phyloP scores from a whole-genome alignment of 92 coral and sea anemone genomes.

The Palythoa grandis region DNA sequence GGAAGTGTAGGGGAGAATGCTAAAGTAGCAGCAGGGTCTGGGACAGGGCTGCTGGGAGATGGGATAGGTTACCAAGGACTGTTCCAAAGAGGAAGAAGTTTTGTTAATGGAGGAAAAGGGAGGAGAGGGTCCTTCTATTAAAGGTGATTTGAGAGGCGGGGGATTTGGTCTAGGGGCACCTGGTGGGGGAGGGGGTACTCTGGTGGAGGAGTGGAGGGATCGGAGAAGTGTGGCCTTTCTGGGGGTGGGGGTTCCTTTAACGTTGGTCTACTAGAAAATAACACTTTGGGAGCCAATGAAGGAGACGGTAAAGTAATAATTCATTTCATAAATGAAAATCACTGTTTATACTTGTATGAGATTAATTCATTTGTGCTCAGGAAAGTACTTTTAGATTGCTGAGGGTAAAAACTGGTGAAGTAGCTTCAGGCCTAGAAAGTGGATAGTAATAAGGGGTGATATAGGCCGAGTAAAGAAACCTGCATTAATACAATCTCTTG shows the following conservation, averaged over 20 bases:
- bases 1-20: background rate
- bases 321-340: too few relatives aligned
- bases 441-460: too few relatives aligned
- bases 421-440: too few relatives aligned
- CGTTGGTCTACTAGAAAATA: conserved; percentile 27
- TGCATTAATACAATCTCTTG: too few relatives aligned
- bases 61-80: conserved; percentile 31
- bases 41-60: conserved; percentile 58
- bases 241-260: conserved; percentile 77
- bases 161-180: conserved; percentile 43
- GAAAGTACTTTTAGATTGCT: too few relatives aligned
- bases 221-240: conserved; percentile 40
- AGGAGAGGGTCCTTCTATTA: conserved; percentile 23
- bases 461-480: too few relatives aligned
- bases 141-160: conserved; percentile 73
- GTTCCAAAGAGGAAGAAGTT: conserved; percentile 26
- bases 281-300: conserved; percentile 33
- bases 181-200: conserved; percentile 63
- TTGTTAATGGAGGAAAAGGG: conserved; percentile 66
- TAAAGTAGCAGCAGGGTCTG: conserved; percentile 30
- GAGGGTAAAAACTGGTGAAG: too few relatives aligned
- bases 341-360: too few relatives aligned
- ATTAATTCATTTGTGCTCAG: too few relatives aligned
- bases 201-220: conserved; percentile 77
- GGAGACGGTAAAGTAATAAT: conserved; percentile 34